A percentile compares a stretch with the other conserved stretches of the same genome.
These are phyloP conservation scores for Sphaeridia pumilis DNA, from an alignment of 2,888 invertebrate species.

Conservation along the genomic window DNA sequence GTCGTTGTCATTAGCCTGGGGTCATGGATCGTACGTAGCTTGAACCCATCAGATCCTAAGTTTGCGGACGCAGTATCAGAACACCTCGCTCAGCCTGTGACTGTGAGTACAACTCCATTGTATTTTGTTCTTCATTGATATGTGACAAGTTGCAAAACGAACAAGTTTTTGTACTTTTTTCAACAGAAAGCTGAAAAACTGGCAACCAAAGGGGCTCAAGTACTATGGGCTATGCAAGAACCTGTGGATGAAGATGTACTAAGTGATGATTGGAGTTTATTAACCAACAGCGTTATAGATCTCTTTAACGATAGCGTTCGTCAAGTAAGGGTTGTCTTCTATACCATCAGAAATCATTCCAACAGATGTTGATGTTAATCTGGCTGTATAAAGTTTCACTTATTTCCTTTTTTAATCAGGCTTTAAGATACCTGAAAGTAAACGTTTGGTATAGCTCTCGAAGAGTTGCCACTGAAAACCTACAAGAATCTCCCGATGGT, in stretches of 20 bases:
- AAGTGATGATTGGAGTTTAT: constrained; percentile 48
- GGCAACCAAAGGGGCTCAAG: constrained; percentile 43
- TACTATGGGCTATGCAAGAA: constrained; percentile 79
- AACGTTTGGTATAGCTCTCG: constrained; percentile 78
- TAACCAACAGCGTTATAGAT: constrained; percentile 76
- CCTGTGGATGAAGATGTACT: constrained; percentile 60
- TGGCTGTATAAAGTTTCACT: no score
- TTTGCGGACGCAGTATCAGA: constrained; percentile 62
- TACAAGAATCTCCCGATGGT: constrained; percentile 58
- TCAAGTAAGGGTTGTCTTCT: no score
- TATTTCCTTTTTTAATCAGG: no score
- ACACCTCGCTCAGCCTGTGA: constrained; percentile 64
- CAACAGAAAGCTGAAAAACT: constrained; percentile 28
- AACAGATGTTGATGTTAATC: no score
- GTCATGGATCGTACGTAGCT: constrained; percentile 64
- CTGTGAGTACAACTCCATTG: constrained; percentile 34
- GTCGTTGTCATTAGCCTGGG: constrained; percentile 67
- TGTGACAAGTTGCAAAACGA: no score
- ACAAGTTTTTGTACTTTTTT: no score
- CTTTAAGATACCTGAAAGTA: constrained; percentile 56
- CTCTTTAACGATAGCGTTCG: constrained; percentile 73
- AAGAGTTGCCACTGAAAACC: constrained; percentile 62
- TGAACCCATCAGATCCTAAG: constrained; percentile 50
- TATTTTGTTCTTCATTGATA: no score
- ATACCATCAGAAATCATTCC: no score